A percentile compares a stretch with the other conserved stretches of the same genome.
phyloP scores from a whole-genome alignment of 2,113 vertebrate species.

The Piliocolobus tephrosceles region DNA sequence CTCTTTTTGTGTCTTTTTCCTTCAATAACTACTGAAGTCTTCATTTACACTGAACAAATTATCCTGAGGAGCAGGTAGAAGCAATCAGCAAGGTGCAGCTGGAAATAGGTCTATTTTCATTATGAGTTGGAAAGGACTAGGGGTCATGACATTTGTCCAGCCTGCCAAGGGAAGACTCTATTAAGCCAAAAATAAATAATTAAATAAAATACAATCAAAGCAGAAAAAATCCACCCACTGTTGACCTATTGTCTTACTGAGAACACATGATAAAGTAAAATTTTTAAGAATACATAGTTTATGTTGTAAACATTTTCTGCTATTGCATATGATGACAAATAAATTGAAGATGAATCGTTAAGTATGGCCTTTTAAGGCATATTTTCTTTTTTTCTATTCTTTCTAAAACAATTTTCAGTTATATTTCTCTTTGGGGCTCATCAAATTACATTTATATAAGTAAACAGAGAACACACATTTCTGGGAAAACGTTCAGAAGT shows the following conservation, averaged over 20 bases:
- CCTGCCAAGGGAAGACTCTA: constrained; percentile 51
- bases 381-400: neutral
- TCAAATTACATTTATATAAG: neutral
- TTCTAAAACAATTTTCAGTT: neutral
- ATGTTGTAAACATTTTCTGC: neutral
- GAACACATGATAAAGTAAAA: constrained; percentile 47
- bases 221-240: neutral
- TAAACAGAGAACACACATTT: neutral
- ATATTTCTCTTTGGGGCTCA: neutral
- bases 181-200: constrained; percentile 62
- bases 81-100: constrained; percentile 79
- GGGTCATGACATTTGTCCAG: constrained; percentile 79
- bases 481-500: neutral
- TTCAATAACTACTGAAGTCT: constrained; percentile 76
- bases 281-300: neutral
- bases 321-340: neutral
- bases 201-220: constrained; percentile 35
- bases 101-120: constrained; percentile 80
- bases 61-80: constrained; percentile 81
- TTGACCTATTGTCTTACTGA: constrained; percentile 47
- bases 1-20: constrained; percentile 47
- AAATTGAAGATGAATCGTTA: neutral
- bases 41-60: constrained; percentile 84
- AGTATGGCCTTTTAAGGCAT: neutral
- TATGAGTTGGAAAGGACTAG: constrained; percentile 68